Evolutionary conservation across 2,113 vertebrate genomes (phyloP), one percentile per base, ranked within the genome.

Genomic region (Rhombomys opimus): DNA sequence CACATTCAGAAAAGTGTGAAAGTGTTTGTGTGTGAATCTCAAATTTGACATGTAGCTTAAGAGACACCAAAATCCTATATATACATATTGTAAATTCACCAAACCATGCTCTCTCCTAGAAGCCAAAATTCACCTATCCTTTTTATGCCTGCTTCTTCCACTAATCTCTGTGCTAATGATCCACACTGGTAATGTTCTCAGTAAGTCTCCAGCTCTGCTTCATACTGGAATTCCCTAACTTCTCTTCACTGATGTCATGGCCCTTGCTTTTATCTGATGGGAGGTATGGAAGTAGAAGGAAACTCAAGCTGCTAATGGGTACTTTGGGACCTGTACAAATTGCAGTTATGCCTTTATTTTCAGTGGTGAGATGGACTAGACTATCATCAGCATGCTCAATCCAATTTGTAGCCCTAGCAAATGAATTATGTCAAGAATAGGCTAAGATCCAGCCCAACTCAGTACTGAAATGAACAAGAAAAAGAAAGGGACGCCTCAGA

Each of bases 381-480:
- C 5, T 93, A 38, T 32, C 73, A 32, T 38, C 77, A 57, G 23
- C 93, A 1, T 35, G 17, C 8, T 63, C 3, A 46, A 22, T 23
- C 2, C 32, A 76, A 9, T 75, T 30, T 70, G 7, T 18, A 30
- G 23, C 46, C 4, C 41, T 76, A 46, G 9, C 22, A 89, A 95
- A 1, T 54, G 77, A 85, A n/a, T 14, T 11, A 4, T 35, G 76
- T 23, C n/a, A 76, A 76, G 72, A 46, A 38, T 46, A 68, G 2
- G 10, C 12, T 59, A 85, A 78, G 18, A 5, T 93, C 11, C 25
- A 85, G 2, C 8, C 52, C 70, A 96, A 82, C 87, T 32, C 14
- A 95, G 54, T 9, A 41, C 12, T 81, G 82, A 59, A n/a, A 35
- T 92, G 88, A 95, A 76, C 89, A 87, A 12, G 11, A 87, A 70